Base-by-base conservation (phyloP, 2,888 invertebrate genomes). In the Drosophila buzzatii region DNA sequence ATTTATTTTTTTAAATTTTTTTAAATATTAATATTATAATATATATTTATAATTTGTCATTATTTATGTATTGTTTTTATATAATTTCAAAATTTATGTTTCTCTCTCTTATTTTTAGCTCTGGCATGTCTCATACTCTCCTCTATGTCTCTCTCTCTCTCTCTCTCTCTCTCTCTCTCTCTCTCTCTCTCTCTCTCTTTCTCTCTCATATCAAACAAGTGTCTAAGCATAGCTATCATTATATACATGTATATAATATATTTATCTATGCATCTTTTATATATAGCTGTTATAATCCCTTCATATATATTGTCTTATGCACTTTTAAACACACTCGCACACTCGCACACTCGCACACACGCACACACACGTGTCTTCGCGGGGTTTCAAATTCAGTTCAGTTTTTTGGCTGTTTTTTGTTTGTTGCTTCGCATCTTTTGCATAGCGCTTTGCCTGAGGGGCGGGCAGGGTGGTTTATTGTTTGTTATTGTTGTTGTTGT, bases 381-480 rank as follows among this genome's bases (percentile, higher is more conserved):
- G n/a, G 82, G 85, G 87, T 69, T 84, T 82, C 60, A 42, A 60
- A 51, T 65, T 83, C 67, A 64, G 60, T 70, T 83, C 51, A 33
- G 8, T 68, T 67, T n/a, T n/a, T n/a, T n/a, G n/a, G n/a, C n/a
- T n/a, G n/a, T n/a, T n/a, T n/a, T 23, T 23, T 23, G 23, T 68
- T 39, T 41, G 73, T 76, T 61, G 37, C 52, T 52, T 37, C 35
- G 35, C 53, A 47, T 53, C 52, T 41, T 70, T 71, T 58, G 73
- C 55, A 47, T 45, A 41, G 57, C 39, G 8, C 3, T 37, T 67
- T 41, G 31, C 37, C 8, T 59, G 31, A 37, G 73, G 76, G 62
- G 73, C 69, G 81, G 85, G 69, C 42, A 79, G 85, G 78, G 82
- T 78, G 76, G 71, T 81, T 83, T 83, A 70, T 83, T 74, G 66